Percentiles rank a stretch among this genome's conserved stretches.
Conservation (phyloP, 2,888 invertebrate species). For the Sinohyriopsis cumingii region DNA sequence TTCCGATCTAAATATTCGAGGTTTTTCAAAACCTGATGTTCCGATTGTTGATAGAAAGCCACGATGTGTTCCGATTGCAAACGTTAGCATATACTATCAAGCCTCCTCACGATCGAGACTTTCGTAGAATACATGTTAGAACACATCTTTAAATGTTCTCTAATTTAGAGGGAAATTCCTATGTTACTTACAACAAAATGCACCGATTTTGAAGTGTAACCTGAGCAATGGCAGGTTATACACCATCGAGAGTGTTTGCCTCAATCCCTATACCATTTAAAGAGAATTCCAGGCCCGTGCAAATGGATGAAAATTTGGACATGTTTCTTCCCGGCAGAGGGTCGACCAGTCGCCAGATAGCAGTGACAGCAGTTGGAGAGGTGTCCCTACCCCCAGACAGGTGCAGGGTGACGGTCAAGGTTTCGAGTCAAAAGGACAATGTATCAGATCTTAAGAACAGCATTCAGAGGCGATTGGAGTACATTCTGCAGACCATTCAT, state of each 20-base stretch:
- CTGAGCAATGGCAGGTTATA: conserved; percentile 32
- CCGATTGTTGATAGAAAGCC: no score
- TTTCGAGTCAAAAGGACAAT: conserved; percentile 57
- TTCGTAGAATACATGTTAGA: no score
- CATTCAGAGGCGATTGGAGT: conserved; percentile 62
- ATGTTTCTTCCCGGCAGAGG: conserved; percentile 2
- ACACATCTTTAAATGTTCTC: no score
- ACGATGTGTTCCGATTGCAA: no score
- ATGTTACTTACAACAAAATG: neutral
- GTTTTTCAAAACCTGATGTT: no score
- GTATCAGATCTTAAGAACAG: conserved; percentile 67
- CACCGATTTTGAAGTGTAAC: neutral
- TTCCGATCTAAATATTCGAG: no score
- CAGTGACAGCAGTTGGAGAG: conserved; percentile 63
- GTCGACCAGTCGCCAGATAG: conserved; percentile 45
- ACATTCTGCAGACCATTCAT: conserved; percentile 62
- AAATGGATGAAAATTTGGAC: conserved; percentile 14
- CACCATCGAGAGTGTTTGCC: conserved; percentile 45
- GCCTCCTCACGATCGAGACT: no score
- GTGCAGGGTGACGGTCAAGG: conserved; percentile 52
- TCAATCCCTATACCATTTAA: conserved; percentile 18
- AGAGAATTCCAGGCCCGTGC: conserved; percentile 2
- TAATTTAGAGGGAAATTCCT: neutral
- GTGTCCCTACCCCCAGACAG: conserved; percentile 62
- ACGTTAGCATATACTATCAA: no score